Evolutionary conservation across 1,140 invertebrate species (phyloP), one percentile per base, ranked within the genome.

Genomic region (Heterodera carotae): DNA sequence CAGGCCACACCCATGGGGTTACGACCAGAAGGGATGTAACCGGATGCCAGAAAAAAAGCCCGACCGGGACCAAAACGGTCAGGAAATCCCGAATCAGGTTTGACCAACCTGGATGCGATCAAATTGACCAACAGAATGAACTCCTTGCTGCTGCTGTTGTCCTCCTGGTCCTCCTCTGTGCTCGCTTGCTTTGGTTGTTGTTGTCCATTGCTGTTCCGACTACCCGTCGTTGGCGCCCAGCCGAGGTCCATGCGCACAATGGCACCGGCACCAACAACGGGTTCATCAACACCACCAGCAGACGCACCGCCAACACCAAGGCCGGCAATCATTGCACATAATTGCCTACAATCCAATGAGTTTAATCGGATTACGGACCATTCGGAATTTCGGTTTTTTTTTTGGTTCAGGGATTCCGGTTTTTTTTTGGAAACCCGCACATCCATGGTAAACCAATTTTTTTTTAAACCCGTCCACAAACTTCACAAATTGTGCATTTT

Each of bases 91-190:
- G 0, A 62, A 62, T 62, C 22, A 18, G 4, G 43, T 72, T 78
- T 8, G 72, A 22, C 25, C n/a, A 10, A 80, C 64, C 84, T 72
- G 12, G 72, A 64, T 18, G 76, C 69, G 31, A 88, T 22, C 43
- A 88, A 67, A 34, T 86, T 84, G 31, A 72, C 81, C 27, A 83
- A 43, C 27, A 76, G 66, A 22, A 86, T 69, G 66, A 88, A 77
- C 66, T 86, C 79, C 60, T 69, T 59, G 66, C 59, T 53, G n/a
- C 39, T 39, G 12, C 12, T 18, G 27, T 83, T 29, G 8, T 43
- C 39, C 60, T 22, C 1, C 2, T 62, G 8, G 1, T 31, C 2
- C 60, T n/a, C 8, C n/a, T 43, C 39, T 53, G 48, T 53, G 12
- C 15, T 56, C 48, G 48, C 0, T 22, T 22, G 22, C 15, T 56